Base-by-base conservation (phyloP, 2,797 vertebrate genomes). In the Clarias fuscus region DNA sequence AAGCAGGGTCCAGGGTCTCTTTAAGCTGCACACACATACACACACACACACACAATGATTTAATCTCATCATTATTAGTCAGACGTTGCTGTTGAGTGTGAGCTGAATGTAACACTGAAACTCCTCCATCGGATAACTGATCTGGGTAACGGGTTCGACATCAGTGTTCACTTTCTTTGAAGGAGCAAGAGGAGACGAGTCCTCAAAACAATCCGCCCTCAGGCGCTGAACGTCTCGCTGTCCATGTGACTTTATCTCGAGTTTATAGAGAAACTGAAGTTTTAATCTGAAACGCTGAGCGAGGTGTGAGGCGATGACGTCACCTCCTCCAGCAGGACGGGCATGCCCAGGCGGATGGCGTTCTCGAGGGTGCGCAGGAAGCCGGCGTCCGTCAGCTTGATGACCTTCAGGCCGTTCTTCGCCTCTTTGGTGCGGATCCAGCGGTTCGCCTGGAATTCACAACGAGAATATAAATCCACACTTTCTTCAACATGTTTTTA, bases 341-440 rank as follows among this genome's bases (percentile, higher is more conserved):
- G 96, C 89, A 95, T 93, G 1, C 96, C 96, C 90, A 97, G 93
- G 27, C 95, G 92, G 85, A 97, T 96, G 7, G 94, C 94, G 83
- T 97, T 97, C 92, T 97, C 96, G 11, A 97, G 92, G 0, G 91
- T 96, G 11, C 93, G 93, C 14, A 97, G 94, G 87, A 97, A 97
- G 81, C 88, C 93, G 27, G 86, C 65, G 81, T 97, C 96, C 0
- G 96, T 97, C 37, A 97, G 93, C 89, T 97, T 97, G 91, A 97
- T 96, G 87, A 97, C 93, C 87, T 97, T 97, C 62, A 98, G 93
- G 24, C 95, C 95, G 62, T 92, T 92, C 90, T 93, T 96, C 58
- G 89, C 90, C 92, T 97, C 96, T 90, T 95, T 96, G 83, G 95
- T 94, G 76, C 96, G 94, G 89, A 98, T 97, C 96, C 96, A 98